A percentile compares a stretch with the other conserved stretches of the same genome.
Evolutionary conservation across 2,888 invertebrate species (phyloP).

Genomic region (Nephrocerus scutellatus): DNA sequence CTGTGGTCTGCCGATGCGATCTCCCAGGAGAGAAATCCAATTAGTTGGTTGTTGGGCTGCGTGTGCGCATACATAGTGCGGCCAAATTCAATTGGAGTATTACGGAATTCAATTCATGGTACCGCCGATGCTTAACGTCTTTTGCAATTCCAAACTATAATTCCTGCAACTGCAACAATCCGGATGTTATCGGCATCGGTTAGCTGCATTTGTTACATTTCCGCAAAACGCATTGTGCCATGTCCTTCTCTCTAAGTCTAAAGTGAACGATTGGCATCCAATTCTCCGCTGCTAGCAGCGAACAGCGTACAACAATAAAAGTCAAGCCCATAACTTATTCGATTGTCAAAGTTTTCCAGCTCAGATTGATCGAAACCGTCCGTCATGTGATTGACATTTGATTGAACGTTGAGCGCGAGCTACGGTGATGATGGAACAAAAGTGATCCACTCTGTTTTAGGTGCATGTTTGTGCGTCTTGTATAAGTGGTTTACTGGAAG

Average conservation of each 20-base stretch:
- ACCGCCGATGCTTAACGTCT: too few species aligned
- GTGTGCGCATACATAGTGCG: conserved; percentile 33
- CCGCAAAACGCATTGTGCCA: too few species aligned
- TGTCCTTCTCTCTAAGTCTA: too few species aligned
- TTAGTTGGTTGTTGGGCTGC: conserved; percentile 39
- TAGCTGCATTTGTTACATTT: conserved; percentile 1
- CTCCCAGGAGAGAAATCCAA: conserved; percentile 43
- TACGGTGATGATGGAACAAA: too few species aligned
- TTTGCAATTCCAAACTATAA: too few species aligned
- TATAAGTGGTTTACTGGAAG: too few species aligned
- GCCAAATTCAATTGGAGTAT: too few species aligned
- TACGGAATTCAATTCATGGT: too few species aligned
- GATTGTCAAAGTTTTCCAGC: conserved; percentile 23
- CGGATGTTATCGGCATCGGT: neutral
- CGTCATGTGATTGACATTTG: conserved; percentile 21
- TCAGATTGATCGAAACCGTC: conserved; percentile 25
- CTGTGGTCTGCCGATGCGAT: conserved; percentile 19
- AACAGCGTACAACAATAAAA: conserved; percentile 31
- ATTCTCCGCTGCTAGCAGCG: too few species aligned
- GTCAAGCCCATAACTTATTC: conserved; percentile 30
- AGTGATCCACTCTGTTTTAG: too few species aligned
- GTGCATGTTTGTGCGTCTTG: too few species aligned
- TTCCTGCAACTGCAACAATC: neutral
- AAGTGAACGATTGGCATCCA: too few species aligned
- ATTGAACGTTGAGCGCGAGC: conserved; percentile 22